These are phyloP conservation scores for Agrotis ipsilon DNA, from an alignment of 2,888 invertebrate species.

Conservation along the genomic window DNA sequence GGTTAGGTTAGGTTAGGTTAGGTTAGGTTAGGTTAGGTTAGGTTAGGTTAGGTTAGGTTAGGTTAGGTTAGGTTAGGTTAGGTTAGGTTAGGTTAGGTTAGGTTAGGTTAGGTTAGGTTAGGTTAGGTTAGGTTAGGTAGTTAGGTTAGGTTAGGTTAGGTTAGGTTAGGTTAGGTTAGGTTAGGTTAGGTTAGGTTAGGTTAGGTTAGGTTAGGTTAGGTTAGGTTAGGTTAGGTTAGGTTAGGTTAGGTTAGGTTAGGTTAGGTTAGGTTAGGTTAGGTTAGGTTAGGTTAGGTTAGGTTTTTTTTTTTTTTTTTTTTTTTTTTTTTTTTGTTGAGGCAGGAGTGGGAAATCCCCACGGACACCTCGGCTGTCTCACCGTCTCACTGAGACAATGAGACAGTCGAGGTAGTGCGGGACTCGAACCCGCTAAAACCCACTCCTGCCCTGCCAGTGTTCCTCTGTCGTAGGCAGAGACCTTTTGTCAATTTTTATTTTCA, in stretches of 20 bases:
- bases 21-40: background rate
- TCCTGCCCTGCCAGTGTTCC: no score
- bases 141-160: background rate
- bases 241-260: conserved; percentile 1
- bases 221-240: background rate
- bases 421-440: no score
- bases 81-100: conserved; percentile 1
- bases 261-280: conserved; percentile 1
- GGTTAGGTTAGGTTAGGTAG: background rate
- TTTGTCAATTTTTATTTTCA: no score
- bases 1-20: background rate
- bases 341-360: no score
- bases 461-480: no score
- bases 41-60: background rate
- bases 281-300: conserved; percentile 1
- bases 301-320: no score
- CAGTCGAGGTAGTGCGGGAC: no score
- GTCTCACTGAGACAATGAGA: no score
- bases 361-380: no score
- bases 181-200: background rate
- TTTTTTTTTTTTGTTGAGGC: no score
- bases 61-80: conserved; percentile 1
- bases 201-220: background rate
- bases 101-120: conserved; percentile 1
- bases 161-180: background rate